Evolutionary conservation across 2,888 invertebrate genomes (phyloP).

Genomic region (Agonum fuliginosum): DNA sequence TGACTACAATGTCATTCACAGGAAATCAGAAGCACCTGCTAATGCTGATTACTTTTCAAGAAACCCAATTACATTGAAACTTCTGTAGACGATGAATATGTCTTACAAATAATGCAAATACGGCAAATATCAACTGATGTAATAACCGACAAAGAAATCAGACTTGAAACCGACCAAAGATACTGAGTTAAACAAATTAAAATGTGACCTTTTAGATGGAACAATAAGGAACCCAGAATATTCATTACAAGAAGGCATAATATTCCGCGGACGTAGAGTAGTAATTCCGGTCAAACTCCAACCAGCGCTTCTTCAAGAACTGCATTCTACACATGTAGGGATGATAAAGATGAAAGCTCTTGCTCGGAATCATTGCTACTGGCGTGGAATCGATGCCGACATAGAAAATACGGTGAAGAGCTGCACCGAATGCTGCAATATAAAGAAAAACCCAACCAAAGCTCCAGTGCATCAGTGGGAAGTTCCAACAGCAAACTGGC

Average conservation of each 20-base stretch:
- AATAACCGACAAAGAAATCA: neutral
- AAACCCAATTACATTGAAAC: neutral
- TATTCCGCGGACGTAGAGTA: constrained; percentile 44
- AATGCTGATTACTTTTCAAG: constrained; percentile 63
- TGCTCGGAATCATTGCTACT: constrained; percentile 61
- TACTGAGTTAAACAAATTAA: neutral
- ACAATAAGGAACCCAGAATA: neutral
- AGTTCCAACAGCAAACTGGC: constrained; percentile 61
- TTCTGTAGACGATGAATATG: neutral
- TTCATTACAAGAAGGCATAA: constrained; percentile 53
- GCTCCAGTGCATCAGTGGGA: constrained; percentile 60
- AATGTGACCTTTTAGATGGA: neutral
- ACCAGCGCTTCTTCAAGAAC: constrained; percentile 39
- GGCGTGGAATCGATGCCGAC: constrained; percentile 60
- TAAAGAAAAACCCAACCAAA: constrained; percentile 52
- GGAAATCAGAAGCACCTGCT: constrained; percentile 58
- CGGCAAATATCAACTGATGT: neutral
- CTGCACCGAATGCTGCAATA: constrained; percentile 57
- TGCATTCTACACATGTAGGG: constrained; percentile 59
- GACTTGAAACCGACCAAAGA: neutral
- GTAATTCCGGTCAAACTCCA: constrained; percentile 25
- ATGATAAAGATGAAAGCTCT: constrained; percentile 60
- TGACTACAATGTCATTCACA: constrained; percentile 57
- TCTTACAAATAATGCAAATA: neutral
- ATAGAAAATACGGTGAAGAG: constrained; percentile 47